phyloP scores from a whole-genome alignment of 2,113 vertebrate genomes.

The Seriola quinqueradiata region DNA sequence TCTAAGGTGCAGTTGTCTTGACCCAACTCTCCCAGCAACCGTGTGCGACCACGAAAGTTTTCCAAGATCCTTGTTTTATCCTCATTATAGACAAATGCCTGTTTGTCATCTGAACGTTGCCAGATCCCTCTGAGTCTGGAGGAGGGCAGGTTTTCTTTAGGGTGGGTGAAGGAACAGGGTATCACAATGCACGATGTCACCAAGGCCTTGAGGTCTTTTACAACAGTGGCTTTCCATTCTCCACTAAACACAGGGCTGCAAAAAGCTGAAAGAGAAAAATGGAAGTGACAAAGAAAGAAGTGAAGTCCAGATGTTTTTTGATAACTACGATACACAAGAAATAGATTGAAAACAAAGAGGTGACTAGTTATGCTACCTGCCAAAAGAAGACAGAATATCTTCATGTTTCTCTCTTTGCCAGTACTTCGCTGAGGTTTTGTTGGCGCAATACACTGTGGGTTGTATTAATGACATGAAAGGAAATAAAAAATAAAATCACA shows the following conservation, averaged over 20 bases:
- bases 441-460: background rate
- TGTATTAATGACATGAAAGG: background rate
- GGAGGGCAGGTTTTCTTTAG: background rate
- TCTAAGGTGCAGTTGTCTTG: constrained; percentile 75
- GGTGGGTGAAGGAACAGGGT: constrained; percentile 71
- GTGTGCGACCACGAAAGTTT: constrained; percentile 58
- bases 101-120: rapidly evolving
- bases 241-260: constrained; percentile 14
- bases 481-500: background rate
- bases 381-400: constrained; percentile 16
- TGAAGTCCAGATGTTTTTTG: background rate
- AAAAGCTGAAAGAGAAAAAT: constrained; percentile 40
- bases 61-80: rapidly evolving
- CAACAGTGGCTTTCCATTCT: constrained; percentile 57
- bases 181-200: constrained; percentile 76
- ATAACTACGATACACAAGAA: background rate
- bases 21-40: constrained; percentile 59
- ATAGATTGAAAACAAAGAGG: background rate
- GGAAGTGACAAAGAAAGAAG: background rate
- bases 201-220: constrained; percentile 3
- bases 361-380: constrained; percentile 37
- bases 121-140: constrained; percentile 68
- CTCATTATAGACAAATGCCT: background rate
- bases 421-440: constrained; percentile 20
- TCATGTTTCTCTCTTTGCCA: constrained; percentile 6